Base-by-base conservation (phyloP, 2,113 vertebrate genomes). In the Daboia siamensis region DNA sequence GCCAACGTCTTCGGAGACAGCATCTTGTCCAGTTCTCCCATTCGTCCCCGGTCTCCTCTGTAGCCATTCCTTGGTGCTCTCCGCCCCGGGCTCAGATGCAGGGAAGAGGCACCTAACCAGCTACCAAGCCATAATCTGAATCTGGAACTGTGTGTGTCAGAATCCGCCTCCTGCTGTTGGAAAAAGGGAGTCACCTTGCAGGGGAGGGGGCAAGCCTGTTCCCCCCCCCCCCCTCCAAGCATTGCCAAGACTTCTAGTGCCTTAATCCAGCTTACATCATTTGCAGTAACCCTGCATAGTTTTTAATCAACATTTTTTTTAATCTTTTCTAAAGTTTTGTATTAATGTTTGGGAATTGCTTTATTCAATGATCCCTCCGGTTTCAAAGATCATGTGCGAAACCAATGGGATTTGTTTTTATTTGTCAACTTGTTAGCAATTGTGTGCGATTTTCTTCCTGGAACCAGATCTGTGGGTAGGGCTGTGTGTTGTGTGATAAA, bases 1-100 rank as follows among this genome's bases (percentile, higher is more conserved):
- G 96, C 98, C 96, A 98, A 98, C 0, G 99, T 99, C 46, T 99
- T 99, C 90, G 98, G 98, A 69, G 99, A 99, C 9, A 90, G 97
- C 23, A 92, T 96, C 87, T 96, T 98, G 33, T 96, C 98, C 20
- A 97, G 97, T 89, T 98, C 98, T 24, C 97, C 98, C 7, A 95
- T 98, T 90, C 96, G 93, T 15, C 93, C 97, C 15, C 97, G 96
- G 3, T 98, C 98, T 7, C 98, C 98, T 26, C 95, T 98, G 8
- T 98, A 95, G 97, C 93, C 51, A 86, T 33, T 48, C 0, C 0
- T 0, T 3, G 56, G 13, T 10, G 24, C 12, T 26, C 24, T 2
- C 21, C 1, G 74, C 5, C 69, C 23, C 21, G 23, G 95, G 95
- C 44, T 33, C 29, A 90, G 29, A 29, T 10, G 26, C 1, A 12